These are phyloP conservation scores for Cepphus grylle DNA, from an alignment of 2,113 vertebrate species.

Conservation along the genomic window DNA sequence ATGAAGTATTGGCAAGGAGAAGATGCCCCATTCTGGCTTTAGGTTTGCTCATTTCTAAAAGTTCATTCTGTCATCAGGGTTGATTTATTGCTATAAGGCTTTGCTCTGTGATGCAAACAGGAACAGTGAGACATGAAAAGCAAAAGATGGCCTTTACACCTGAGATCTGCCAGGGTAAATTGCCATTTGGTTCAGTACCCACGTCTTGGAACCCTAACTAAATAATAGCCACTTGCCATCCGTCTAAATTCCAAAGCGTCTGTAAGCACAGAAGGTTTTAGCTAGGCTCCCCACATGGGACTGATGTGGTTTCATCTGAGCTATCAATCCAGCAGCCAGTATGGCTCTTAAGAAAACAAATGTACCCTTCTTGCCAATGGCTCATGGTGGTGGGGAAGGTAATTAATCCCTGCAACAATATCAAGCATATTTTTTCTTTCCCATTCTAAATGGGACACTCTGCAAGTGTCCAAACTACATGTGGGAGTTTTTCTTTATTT, in stretches of 20 bases:
- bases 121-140: neutral
- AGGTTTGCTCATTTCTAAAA: neutral
- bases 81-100: neutral
- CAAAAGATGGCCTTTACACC: neutral
- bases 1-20: neutral
- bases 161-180: neutral
- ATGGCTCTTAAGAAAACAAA: neutral
- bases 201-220: neutral
- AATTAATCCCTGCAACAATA: neutral
- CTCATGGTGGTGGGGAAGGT: neutral
- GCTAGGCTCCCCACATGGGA: neutral
- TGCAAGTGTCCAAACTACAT: neutral
- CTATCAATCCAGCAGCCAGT: neutral
- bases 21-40: neutral
- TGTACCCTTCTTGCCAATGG: neutral
- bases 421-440: neutral
- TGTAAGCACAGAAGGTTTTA: neutral
- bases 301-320: neutral
- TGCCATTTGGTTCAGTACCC: neutral
- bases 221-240: fast-evolving
- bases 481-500: neutral
- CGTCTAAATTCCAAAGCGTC: neutral
- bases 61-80: neutral
- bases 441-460: neutral
- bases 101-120: neutral